Base-by-base conservation (phyloP, 2,113 vertebrate genomes). In the Pomatorhinus ruficollis region DNA sequence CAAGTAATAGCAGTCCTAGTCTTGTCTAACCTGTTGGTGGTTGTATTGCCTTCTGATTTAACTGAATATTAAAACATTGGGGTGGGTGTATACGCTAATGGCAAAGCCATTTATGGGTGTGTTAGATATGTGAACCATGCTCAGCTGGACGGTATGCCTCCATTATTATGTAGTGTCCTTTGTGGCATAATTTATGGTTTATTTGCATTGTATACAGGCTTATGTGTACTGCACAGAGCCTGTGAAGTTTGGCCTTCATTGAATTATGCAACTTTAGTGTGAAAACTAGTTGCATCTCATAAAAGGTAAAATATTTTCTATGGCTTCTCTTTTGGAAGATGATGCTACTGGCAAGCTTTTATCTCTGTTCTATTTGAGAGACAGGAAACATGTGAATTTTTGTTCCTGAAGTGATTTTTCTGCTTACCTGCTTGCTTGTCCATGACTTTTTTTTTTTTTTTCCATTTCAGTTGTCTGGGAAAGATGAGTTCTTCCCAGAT, bases 81-180 rank as follows among this genome's bases (percentile, higher is more conserved):
- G 3, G 5, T 53, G 6, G 8, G 5, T 37, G 6, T 45, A 6
- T 49, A 7, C 10, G 12, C 6, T 66, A 35, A 24, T 71, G 7
- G 35, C 50, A 35, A 66, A 49, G 33, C 22, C 11, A 12, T 1
- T 2, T 45, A 3, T 0, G 19, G 24, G 10, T 42, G 2, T 72
- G 15, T 49, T 69, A 30, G 23, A 10, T 49, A 45, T 2, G 11
- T 42, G 68, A 84, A 14, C 24, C 4, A 16, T 12, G 5, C 15
- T 65, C 68, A 61, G 12, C 44, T 56, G 40, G 14, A 7, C 1
- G 2, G 2, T 31, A 4, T 53, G 22, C 20, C 3, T 64, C 21
- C 6, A 15, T 3, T 31, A 31, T 7, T 66, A 19, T 4, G 4
- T 31, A 23, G 8, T 64, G 4, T 10, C 11, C 10, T 83, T 45